Percentiles rank a stretch among this genome's conserved stretches.
phyloP scores from a whole-genome alignment of 2,888 invertebrate genomes.

The Rhamphomyia laevipes region DNA sequence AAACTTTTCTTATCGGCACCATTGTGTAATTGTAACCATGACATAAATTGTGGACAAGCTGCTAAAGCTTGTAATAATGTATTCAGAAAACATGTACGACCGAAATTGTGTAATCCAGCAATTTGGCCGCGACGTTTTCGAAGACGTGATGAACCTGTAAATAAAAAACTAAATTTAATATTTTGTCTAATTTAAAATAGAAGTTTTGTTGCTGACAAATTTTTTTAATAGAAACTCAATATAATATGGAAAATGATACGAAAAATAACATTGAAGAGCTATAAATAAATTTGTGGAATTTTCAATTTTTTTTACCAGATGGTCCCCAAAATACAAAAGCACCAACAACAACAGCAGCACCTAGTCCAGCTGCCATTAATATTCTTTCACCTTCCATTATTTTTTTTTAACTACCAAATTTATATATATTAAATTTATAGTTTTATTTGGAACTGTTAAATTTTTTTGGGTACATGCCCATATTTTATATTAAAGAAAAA shows the following conservation, averaged over 20 bases:
- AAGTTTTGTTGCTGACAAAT: neutral
- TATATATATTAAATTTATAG: neutral
- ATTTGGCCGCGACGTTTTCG: conserved; percentile 59
- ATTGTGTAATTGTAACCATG: conserved; percentile 59
- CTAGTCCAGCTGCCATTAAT: conserved; percentile 65
- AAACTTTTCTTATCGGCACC: conserved; percentile 57
- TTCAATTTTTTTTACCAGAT: conserved; percentile 29
- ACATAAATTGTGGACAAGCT: conserved; percentile 70
- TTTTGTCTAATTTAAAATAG: neutral
- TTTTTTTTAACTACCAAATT: conserved; percentile 4
- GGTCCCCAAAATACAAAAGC: conserved; percentile 72
- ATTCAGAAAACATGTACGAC: conserved; percentile 88
- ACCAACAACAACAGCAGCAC: conserved; percentile 67
- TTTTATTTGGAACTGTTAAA: no score
- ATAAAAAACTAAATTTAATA: neutral
- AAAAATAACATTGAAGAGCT: no score
- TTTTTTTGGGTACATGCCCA: neutral
- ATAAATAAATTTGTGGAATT: no score
- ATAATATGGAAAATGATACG: neutral
- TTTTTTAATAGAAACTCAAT: neutral
- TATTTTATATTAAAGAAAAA: neutral
- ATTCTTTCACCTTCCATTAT: conserved; percentile 54
- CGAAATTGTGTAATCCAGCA: conserved; percentile 79
- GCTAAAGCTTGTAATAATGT: conserved; percentile 82
- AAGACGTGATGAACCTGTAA: conserved; percentile 37